A percentile compares a stretch with the other conserved stretches of the same genome.
Evolutionary conservation across 2,113 vertebrate species (phyloP).

Genomic region (Geococcyx californianus): DNA sequence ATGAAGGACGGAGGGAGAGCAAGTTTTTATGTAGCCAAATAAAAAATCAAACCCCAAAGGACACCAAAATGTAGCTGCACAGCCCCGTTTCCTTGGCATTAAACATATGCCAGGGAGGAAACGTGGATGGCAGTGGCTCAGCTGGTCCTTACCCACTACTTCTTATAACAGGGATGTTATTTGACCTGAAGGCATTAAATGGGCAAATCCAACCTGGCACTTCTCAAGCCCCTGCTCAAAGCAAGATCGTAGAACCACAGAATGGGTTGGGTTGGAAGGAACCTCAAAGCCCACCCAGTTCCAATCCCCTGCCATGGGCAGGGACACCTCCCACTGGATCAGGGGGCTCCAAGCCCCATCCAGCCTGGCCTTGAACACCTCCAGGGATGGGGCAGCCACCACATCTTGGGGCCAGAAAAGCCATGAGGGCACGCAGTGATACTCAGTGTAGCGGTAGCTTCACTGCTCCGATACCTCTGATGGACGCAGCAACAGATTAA

Average conservation of each 20-base stretch:
- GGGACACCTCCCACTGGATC: too few relatives aligned
- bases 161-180: background rate
- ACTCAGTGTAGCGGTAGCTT: accelerated
- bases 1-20: background rate
- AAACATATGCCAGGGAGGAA: accelerated
- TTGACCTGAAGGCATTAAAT: background rate
- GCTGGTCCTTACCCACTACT: accelerated
- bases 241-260: background rate
- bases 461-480: accelerated
- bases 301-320: too few relatives aligned
- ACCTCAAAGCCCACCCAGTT: too few relatives aligned
- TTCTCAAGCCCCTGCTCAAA: background rate
- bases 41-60: background rate
- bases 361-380: too few relatives aligned
- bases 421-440: accelerated
- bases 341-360: too few relatives aligned
- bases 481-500: background rate
- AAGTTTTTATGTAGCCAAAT: background rate
- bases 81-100: background rate
- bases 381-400: background rate
- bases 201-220: accelerated
- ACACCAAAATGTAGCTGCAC: background rate
- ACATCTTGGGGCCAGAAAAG: background rate
- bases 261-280: too few relatives aligned
- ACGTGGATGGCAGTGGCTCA: accelerated